These are phyloP conservation scores for Dexiosoma caninum DNA, from an alignment of 2,888 invertebrate genomes.

Conservation along the genomic window DNA sequence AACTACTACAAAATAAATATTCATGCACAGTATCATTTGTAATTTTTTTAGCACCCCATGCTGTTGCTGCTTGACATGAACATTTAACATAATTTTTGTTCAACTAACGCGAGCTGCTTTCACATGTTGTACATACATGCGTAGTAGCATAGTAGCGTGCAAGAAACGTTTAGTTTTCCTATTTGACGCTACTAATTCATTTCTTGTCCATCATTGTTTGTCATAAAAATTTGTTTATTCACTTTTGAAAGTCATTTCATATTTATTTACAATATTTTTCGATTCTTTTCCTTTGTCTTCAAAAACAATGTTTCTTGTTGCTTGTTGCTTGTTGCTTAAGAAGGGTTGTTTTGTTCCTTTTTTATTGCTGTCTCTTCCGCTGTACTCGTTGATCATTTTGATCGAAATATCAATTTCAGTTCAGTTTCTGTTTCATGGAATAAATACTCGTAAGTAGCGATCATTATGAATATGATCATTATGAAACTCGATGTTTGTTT, in stretches of 20 bases:
- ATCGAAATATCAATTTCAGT: conserved; percentile 40
- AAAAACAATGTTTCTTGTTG: not conserved
- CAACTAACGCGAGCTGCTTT: conserved; percentile 20
- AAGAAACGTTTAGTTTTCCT: conserved; percentile 8
- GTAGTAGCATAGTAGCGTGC: too few species aligned
- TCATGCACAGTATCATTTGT: conserved; percentile 6
- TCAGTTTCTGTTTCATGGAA: not conserved
- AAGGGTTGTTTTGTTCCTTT: conserved; percentile 48
- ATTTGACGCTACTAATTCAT: conserved; percentile 38
- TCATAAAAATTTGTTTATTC: conserved; percentile 59
- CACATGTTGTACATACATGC: conserved; percentile 11
- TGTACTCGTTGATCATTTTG: conserved; percentile 18
- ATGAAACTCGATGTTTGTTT: conserved; percentile 1
- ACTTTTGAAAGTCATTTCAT: conserved; percentile 36
- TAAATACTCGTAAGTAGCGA: not conserved
- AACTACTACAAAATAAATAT: conserved; percentile 4
- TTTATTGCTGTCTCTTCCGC: not conserved
- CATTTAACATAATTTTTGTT: conserved; percentile 41
- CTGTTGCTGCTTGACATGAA: conserved; percentile 52
- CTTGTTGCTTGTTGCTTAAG: not conserved
- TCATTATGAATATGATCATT: conserved; percentile 9
- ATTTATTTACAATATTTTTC: conserved; percentile 26
- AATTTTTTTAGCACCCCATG: conserved; percentile 45
- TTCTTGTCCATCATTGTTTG: conserved; percentile 43
- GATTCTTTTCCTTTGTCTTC: not conserved